A percentile compares a stretch with the other conserved stretches of the same genome.
phyloP scores from a whole-genome alignment of 2,797 vertebrate genomes.

The Aulostomus chinensis region DNA sequence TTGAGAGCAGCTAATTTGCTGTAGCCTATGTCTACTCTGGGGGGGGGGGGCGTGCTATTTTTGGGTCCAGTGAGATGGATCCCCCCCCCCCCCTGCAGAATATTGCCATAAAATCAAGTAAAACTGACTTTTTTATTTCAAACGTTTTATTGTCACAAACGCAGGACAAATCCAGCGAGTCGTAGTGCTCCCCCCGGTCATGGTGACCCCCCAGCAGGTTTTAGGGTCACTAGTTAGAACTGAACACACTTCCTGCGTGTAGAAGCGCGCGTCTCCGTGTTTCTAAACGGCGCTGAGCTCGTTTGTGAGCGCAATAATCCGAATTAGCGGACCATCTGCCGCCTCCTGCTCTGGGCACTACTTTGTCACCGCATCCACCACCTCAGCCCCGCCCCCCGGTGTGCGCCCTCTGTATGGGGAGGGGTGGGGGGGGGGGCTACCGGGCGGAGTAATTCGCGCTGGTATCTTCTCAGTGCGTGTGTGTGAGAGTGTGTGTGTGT shows the following conservation, averaged over 20 bases:
- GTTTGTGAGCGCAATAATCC: slow-evolving; percentile 72
- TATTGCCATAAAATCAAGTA: too few relatives aligned
- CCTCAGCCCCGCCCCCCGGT: slow-evolving; percentile 48
- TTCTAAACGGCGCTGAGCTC: slow-evolving; percentile 41
- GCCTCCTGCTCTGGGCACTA: slow-evolving; percentile 73
- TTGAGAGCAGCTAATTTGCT: too few relatives aligned
- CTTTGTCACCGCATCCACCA: slow-evolving; percentile 65
- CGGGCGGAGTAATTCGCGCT: slow-evolving; percentile 87
- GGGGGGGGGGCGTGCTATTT: too few relatives aligned
- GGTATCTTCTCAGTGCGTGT: slow-evolving; percentile 37
- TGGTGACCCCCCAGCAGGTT: too few relatives aligned
- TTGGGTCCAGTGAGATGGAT: too few relatives aligned
- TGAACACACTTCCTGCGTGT: background rate
- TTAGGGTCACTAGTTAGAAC: too few relatives aligned
- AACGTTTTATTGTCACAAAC: too few relatives aligned
- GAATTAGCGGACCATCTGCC: slow-evolving; percentile 77
- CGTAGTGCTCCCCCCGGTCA: too few relatives aligned
- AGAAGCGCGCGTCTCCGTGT: slow-evolving; percentile 4
- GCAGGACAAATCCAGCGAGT: too few relatives aligned
- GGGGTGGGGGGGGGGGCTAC: slow-evolving; percentile 46
- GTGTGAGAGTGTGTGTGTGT: slow-evolving; percentile 23
- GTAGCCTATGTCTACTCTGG: too few relatives aligned
- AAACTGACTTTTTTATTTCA: too few relatives aligned
- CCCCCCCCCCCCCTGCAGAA: too few relatives aligned
- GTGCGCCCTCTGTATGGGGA: background rate